A percentile compares a stretch with the other conserved stretches of the same genome.
Evolutionary conservation across 2,797 vertebrate species (phyloP).

Genomic region (Columba guinea): DNA sequence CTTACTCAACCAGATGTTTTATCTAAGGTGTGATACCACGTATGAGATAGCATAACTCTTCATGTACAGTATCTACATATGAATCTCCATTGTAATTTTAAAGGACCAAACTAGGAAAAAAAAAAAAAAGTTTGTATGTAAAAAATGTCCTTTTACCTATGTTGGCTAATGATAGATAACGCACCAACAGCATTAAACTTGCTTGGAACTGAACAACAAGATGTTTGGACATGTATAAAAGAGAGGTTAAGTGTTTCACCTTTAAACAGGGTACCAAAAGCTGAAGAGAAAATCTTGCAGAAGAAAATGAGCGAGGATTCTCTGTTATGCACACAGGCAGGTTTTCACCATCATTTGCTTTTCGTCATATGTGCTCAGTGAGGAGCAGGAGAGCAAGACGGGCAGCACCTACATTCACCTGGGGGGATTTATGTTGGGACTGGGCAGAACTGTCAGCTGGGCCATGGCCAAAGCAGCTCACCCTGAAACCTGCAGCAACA

Average conservation of each 20-base stretch:
- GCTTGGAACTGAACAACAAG: background rate
- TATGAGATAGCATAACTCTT: background rate
- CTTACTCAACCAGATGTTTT: background rate
- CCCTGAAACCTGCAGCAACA: background rate
- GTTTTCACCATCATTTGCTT: background rate
- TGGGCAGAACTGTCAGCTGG: background rate
- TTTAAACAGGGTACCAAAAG: background rate
- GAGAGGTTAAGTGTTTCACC: background rate
- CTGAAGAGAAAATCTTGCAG: background rate
- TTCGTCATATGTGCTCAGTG: background rate
- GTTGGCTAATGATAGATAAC: background rate
- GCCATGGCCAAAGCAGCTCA: background rate
- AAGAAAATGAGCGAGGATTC: background rate
- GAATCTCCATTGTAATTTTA: background rate
- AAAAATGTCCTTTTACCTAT: background rate
- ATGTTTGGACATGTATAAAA: background rate
- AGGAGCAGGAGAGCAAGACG: background rate
- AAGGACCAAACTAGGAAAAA: background rate
- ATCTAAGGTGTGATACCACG: background rate
- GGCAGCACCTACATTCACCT: background rate
- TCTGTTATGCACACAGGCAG: background rate
- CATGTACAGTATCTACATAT: background rate
- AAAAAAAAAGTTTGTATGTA: background rate
- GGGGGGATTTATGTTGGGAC: fast-evolving
- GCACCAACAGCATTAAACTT: background rate